Evolutionary conservation across 1,140 invertebrate genomes (phyloP).

Genomic region (Anoplophora glabripennis): DNA sequence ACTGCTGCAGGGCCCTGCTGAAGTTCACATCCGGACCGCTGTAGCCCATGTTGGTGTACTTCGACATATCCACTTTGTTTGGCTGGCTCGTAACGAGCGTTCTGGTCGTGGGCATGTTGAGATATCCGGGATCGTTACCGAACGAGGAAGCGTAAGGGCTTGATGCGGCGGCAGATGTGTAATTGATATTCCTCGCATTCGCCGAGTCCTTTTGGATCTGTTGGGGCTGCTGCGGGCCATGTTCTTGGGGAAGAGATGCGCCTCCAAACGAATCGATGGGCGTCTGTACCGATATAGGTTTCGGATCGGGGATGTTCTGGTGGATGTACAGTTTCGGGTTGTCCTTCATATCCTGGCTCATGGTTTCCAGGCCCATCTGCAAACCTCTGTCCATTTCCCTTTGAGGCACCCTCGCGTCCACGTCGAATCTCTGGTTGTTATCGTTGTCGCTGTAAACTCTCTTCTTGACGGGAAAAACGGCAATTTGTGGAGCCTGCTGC

Average conservation of each 20-base stretch:
- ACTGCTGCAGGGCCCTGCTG: conserved; percentile 33
- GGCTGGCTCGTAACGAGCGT: conserved; percentile 13
- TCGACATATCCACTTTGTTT: conserved; percentile 40
- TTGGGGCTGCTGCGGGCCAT: conserved; percentile 5
- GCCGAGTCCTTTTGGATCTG: conserved; percentile 1
- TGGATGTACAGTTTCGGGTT: conserved; percentile 26
- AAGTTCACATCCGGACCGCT: conserved; percentile 34
- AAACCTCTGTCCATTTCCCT: not conserved
- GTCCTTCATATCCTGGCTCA: no score
- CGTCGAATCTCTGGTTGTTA: conserved; percentile 3
- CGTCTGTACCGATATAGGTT: conserved; percentile 16
- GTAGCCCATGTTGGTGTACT: conserved; percentile 47
- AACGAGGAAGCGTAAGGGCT: conserved; percentile 6
- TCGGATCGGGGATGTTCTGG: conserved; percentile 39
- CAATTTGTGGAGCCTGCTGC: conserved; percentile 14
- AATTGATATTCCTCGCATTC: no score
- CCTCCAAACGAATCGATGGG: not conserved
- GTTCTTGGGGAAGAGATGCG: not conserved
- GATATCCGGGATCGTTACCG: conserved; percentile 18
- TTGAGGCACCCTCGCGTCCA: conserved; percentile 4
- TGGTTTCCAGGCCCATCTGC: no score
- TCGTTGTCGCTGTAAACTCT: conserved; percentile 57
- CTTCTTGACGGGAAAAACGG: conserved; percentile 56
- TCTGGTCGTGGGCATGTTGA: conserved; percentile 24
- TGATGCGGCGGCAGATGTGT: not conserved